A percentile compares a stretch with the other conserved stretches of the same genome.
phyloP scores from a whole-genome alignment of 2,797 vertebrate genomes.

The Eleutherodactylus coqui region DNA sequence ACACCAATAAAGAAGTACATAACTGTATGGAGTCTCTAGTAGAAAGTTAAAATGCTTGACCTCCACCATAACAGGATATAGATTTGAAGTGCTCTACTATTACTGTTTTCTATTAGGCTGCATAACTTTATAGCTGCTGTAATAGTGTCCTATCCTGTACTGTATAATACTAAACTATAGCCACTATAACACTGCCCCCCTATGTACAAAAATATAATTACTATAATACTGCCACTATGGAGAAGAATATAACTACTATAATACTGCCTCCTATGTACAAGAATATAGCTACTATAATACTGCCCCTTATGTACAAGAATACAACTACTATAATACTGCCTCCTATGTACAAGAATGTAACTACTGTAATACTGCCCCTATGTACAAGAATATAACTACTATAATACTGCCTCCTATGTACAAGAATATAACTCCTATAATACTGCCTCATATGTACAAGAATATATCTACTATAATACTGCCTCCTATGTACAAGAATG shows the following conservation, averaged over 20 bases:
- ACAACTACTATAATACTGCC: slow-evolving; percentile 13
- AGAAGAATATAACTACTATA: background rate
- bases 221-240: background rate
- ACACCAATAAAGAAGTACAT: too few species aligned
- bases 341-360: background rate
- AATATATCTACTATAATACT: too few species aligned
- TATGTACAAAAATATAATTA: background rate
- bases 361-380: background rate
- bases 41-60: too few species aligned
- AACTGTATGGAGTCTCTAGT: too few species aligned
- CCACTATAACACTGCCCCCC: background rate
- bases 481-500: too few species aligned
- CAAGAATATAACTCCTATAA: background rate
- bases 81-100: too few species aligned
- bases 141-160: too few species aligned
- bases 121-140: too few species aligned
- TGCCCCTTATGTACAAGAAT: background rate
- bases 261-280: background rate
- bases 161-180: background rate
- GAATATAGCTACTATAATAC: slow-evolving; percentile 4
- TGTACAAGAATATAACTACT: slow-evolving; percentile 16
- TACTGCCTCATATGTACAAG: background rate
- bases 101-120: too few species aligned
- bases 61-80: too few species aligned
- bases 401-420: background rate